Evolutionary conservation across 2,888 invertebrate genomes (phyloP).

Genomic region (Fragum fragum): DNA sequence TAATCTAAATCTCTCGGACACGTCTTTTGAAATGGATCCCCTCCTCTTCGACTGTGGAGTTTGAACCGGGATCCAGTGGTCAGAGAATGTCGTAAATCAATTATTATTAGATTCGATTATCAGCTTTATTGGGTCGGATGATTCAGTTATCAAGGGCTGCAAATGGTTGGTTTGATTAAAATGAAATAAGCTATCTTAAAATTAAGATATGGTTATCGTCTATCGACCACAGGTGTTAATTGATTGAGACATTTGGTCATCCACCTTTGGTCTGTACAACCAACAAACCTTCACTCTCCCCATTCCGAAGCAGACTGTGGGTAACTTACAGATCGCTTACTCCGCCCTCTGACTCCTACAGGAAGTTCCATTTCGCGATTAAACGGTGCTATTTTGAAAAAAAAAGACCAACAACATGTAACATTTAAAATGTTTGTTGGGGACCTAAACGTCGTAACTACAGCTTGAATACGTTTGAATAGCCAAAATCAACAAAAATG

Average conservation of each 20-base stretch:
- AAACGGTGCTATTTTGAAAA: too few species aligned
- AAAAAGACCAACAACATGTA: too few species aligned
- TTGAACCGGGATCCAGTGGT: not conserved
- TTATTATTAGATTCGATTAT: constrained; percentile 47
- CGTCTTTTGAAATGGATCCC: constrained; percentile 24
- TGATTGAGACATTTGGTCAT: constrained; percentile 37
- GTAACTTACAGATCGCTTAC: too few species aligned
- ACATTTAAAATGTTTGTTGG: too few species aligned
- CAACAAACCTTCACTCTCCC: too few species aligned
- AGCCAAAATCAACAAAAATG: too few species aligned
- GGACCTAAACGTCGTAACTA: too few species aligned
- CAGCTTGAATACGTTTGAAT: too few species aligned
- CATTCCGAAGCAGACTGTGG: too few species aligned
- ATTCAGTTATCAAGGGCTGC: constrained; percentile 15
- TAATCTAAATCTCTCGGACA: constrained; percentile 26
- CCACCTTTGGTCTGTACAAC: not conserved
- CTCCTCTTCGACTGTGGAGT: not conserved
- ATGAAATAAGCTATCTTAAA: constrained; percentile 35
- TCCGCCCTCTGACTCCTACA: too few species aligned
- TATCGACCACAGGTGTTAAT: constrained; percentile 43
- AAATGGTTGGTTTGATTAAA: constrained; percentile 31
- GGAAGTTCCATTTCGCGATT: too few species aligned
- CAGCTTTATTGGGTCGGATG: constrained; percentile 19
- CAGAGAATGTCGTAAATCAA: constrained; percentile 46
- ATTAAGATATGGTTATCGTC: constrained; percentile 37